Base-by-base conservation (phyloP, 2,797 vertebrate species). In the Notolepis coatsorum region DNA sequence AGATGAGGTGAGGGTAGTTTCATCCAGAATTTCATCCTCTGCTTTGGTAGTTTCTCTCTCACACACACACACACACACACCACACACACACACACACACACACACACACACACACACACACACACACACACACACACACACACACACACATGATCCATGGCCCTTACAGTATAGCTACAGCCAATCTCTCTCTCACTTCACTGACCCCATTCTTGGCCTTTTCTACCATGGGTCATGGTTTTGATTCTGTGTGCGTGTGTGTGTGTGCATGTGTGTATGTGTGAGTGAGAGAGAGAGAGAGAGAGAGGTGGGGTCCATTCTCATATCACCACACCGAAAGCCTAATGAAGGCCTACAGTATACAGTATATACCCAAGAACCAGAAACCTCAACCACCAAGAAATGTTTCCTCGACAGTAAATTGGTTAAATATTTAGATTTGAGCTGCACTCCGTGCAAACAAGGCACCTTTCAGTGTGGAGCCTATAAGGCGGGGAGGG, bases 21-120 rank as follows among this genome's bases (percentile, higher is more conserved):
- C n/a, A n/a, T n/a, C 59, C 46, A 45, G 52, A 71, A 80, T 80
- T 84, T 63, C 71, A 75, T 77, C 60, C 65, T 61, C 38, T 20
- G 39, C 61, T 57, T 61, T 71, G 46, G 53, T 67, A 67, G 74
- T 78, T 80, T 72, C 12, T 5, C 35, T 37, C 35, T 37, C 5
- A 3, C 2, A n/a, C 65, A 65, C 64, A 71, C 65, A 75, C 52
- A 74, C 74, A 45, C 38, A 61, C 35, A 63, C 31, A 60, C 53
- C 38, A 25, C n/a, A n/a, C n/a, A n/a, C n/a, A n/a, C n/a, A n/a
- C n/a, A n/a, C n/a, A n/a, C 35, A 37, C 2, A 37, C 12, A 37
- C 33, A 7, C 2, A 2, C 33, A 35, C 2, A 35, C 33, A 2
- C 8, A 35, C 6, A 35, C 8, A 35, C 35, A 10, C 12, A 5